A percentile compares a stretch with the other conserved stretches of the same genome.
These are phyloP conservation scores for Trematocara zebra DNA, from an alignment of 2,113 vertebrate species.

Conservation along the genomic window DNA sequence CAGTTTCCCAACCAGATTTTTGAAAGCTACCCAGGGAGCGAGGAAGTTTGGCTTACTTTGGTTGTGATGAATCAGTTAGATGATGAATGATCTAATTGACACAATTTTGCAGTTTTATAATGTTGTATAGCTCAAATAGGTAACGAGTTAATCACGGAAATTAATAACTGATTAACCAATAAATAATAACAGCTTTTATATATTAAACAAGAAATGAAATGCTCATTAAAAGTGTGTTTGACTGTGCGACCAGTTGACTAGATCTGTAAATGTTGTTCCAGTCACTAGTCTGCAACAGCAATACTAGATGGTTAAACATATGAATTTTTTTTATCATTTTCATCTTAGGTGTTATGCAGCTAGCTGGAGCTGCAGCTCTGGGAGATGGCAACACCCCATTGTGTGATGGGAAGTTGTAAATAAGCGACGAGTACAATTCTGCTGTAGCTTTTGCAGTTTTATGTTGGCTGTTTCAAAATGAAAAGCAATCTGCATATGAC, in stretches of 20 bases:
- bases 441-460: background rate
- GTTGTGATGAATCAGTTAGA: background rate
- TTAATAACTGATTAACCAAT: background rate
- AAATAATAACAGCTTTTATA: background rate
- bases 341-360: background rate
- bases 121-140: background rate
- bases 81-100: background rate
- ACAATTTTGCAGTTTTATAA: background rate
- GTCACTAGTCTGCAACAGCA: background rate
- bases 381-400: background rate
- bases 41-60: background rate
- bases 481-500: background rate
- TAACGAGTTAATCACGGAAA: background rate
- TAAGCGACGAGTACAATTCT: background rate
- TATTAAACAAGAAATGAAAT: background rate
- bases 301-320: background rate
- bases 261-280: background rate
- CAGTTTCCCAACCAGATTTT: slow-evolving; percentile 18
- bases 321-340: background rate
- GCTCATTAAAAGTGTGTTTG: background rate
- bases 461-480: background rate
- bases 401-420: background rate
- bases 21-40: background rate
- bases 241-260: background rate
- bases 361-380: background rate